Base-by-base conservation (phyloP, 2,888 invertebrate species). In the Anagyrus pseudococci region DNA sequence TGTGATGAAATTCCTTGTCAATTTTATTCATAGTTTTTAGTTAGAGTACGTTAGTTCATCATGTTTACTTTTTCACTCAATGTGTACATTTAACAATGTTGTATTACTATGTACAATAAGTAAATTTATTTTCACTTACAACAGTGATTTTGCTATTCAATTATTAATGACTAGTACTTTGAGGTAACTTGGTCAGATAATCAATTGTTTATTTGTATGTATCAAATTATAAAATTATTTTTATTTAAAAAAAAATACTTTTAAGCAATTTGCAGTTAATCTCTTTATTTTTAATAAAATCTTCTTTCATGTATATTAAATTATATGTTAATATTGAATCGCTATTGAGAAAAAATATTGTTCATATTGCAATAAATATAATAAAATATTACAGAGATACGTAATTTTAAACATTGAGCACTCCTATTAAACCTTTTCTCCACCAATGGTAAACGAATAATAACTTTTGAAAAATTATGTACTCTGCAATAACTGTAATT, bases 31-130 rank as follows among this genome's bases (percentile, higher is more conserved):
- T 60, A 53, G 41, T 17, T 60, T 19, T 61, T 44, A 54, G 46
- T 26, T 29, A 37, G 8, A 49, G 3, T 44, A 37, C 26, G 43
- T 62, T 55, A 48, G 43, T 53, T 64, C 48, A 50, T 41, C 23
- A 26, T 50, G 50, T 59, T 64, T 49, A 46, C 10, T 56, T 48
- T 50, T 44, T 15, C 47, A 19, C 40, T 53, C 26, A 57, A 57
- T 64, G 60, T 64, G 60, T 64, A 64, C 52, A 60, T 60, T 64
- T 49, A 53, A 50, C 57, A 57, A 23, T 64, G 52, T 60, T n/a
- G 60, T 63, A 63, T 53, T 60, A 37, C 26, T 53, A 53, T 57
- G 49, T 57, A 60, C 60, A 60, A 64, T 60, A 57, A 60, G 58
- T 55, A 60, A 60, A 63, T 46, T 50, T 58, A 63, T 58, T 55